These are phyloP conservation scores for Pseudorhiza aurosa DNA, from an alignment of 30 jellyfish, hydroid and myxozoan genomes.

Conservation along the genomic window DNA sequence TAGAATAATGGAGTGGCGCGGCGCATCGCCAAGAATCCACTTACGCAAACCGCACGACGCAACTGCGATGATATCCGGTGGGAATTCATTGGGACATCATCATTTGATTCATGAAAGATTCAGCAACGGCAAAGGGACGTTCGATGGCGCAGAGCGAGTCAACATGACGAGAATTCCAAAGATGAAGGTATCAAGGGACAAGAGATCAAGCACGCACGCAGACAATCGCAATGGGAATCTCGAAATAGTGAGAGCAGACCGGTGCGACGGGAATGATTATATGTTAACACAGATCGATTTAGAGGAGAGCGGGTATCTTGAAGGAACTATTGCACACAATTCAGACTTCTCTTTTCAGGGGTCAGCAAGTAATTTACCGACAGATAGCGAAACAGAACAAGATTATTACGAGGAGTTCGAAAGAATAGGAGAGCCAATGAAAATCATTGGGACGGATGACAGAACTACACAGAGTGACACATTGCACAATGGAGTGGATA, in stretches of 20 bases:
- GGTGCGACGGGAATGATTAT: neutral
- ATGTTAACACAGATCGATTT: conserved; percentile 34
- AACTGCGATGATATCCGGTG: too few relatives aligned
- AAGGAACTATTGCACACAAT: too few relatives aligned
- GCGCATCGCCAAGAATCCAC: neutral
- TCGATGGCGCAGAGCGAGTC: too few relatives aligned
- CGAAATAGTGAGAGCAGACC: too few relatives aligned
- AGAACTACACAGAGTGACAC: neutral
- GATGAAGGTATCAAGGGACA: neutral
- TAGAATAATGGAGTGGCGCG: neutral
- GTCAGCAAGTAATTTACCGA: neutral
- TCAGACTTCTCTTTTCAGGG: neutral
- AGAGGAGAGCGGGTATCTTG: conserved; percentile 67
- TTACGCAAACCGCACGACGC: neutral
- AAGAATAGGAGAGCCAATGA: neutral
- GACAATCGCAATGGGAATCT: too few relatives aligned
- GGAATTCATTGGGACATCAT: too few relatives aligned
- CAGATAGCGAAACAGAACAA: neutral
- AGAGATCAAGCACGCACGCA: too few relatives aligned
- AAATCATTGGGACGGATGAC: neutral
- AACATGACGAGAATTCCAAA: neutral
- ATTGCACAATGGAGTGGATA: neutral
- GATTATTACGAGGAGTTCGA: neutral
- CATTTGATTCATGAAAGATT: too few relatives aligned
- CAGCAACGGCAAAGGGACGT: too few relatives aligned